Conservation (phyloP, 2,888 invertebrate species). For the Anorthoa munda region DNA sequence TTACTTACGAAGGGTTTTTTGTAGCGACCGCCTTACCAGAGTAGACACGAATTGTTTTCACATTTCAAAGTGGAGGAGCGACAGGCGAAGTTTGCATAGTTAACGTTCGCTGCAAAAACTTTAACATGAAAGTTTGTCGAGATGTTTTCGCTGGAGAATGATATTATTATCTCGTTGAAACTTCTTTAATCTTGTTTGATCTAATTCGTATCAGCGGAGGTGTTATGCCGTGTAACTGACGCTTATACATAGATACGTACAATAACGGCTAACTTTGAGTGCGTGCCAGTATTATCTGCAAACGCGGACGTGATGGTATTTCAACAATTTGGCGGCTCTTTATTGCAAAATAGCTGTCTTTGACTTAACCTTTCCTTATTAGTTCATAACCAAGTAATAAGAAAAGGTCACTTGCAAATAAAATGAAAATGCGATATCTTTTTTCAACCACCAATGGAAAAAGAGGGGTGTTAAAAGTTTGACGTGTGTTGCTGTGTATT, state of each 20-base stretch:
- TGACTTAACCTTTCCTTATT: neutral
- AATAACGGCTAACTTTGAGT: constrained; percentile 26
- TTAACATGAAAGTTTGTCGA: constrained; percentile 68
- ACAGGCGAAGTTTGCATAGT: constrained; percentile 76
- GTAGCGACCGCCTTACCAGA: constrained; percentile 74
- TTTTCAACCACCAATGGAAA: too few species aligned
- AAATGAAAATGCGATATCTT: too few species aligned
- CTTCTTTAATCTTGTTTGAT: constrained; percentile 62
- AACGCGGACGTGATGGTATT: constrained; percentile 3
- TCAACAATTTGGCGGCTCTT: neutral
- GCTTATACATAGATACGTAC: constrained; percentile 8
- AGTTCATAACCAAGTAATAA: neutral
- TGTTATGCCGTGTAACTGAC: constrained; percentile 35
- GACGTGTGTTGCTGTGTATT: too few species aligned
- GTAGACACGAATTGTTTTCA: constrained; percentile 77
- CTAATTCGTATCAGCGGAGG: constrained; percentile 47
- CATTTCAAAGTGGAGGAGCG: constrained; percentile 74
- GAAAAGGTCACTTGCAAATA: too few species aligned
- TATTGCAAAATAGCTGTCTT: neutral
- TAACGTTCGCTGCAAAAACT: constrained; percentile 73
- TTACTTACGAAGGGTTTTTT: constrained; percentile 84
- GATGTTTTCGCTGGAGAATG: constrained; percentile 67
- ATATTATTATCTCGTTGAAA: constrained; percentile 67
- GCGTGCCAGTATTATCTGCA: constrained; percentile 8
- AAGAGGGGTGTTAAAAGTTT: too few species aligned